phyloP scores from a whole-genome alignment of 2,113 vertebrate genomes.

The Orientallactaga bullata region DNA sequence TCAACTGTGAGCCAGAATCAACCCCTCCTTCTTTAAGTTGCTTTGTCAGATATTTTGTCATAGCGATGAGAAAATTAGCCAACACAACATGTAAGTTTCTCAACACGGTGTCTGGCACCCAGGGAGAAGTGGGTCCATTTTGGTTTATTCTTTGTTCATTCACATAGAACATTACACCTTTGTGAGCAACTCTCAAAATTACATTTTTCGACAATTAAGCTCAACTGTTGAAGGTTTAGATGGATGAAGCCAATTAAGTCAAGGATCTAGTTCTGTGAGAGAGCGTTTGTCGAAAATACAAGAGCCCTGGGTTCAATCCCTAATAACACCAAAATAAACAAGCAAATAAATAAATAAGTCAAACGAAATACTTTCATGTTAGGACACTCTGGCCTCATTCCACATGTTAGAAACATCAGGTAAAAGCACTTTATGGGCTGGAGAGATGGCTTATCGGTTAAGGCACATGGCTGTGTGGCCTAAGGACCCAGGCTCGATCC shows the following conservation, averaged over 20 bases:
- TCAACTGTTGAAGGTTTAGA: conserved; percentile 9
- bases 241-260: not conserved
- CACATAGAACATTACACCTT: not conserved
- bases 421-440: no score
- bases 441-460: no score
- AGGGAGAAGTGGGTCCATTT: not conserved
- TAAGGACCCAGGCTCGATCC: no score
- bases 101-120: not conserved
- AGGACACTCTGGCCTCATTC: no score
- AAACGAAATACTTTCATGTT: no score
- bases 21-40: not conserved
- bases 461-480: no score
- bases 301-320: no score
- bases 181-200: not conserved
- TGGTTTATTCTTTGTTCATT: not conserved
- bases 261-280: no score
- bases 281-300: no score
- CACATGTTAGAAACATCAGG: no score
- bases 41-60: not conserved
- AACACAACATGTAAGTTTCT: not conserved
- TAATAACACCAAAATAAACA: no score
- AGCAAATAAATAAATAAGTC: no score
- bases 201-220: not conserved
- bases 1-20: not conserved
- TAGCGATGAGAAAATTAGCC: not conserved